These are phyloP conservation scores for Sebastes trivittatus DNA, from an alignment of 2,797 vertebrate genomes.

Conservation along the genomic window DNA sequence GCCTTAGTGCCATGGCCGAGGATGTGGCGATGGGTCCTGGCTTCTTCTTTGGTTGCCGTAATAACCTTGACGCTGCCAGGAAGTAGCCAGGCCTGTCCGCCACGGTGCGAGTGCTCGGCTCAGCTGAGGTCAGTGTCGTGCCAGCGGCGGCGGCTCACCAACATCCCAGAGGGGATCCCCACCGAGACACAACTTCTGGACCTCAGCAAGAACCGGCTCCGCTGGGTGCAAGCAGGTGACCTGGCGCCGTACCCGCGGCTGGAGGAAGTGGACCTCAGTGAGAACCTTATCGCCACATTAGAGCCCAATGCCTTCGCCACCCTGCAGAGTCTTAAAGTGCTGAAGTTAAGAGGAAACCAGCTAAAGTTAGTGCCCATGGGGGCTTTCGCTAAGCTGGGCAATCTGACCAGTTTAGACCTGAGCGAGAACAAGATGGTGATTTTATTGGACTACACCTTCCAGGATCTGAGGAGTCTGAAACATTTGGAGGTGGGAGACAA, in stretches of 20 bases:
- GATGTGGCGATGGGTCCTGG: conserved; percentile 78
- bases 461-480: conserved; percentile 91
- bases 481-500: conserved; percentile 94
- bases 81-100: conserved; percentile 86
- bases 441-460: conserved; percentile 94
- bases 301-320: conserved; percentile 94
- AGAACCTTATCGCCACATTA: conserved; percentile 93
- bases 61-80: conserved; percentile 82
- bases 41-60: conserved; percentile 69
- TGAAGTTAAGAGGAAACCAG: conserved; percentile 92
- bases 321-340: conserved; percentile 87
- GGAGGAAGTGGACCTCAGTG: conserved; percentile 95
- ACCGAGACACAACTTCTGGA: conserved; percentile 93
- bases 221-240: conserved; percentile 92
- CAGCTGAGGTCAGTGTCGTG: conserved; percentile 90
- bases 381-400: conserved; percentile 91
- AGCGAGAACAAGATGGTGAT: conserved; percentile 98
- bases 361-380: conserved; percentile 93
- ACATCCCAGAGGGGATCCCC: conserved; percentile 95
- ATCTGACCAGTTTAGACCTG: conserved; percentile 94
- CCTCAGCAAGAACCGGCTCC: conserved; percentile 95
- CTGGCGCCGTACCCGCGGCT: conserved; percentile 89
- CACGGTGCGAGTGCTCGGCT: conserved; percentile 91
- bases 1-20: conserved; percentile 77
- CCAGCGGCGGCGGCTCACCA: conserved; percentile 88